phyloP scores from a whole-genome alignment of 2,797 vertebrate species.

The Rhinatrema bivittatum region DNA sequence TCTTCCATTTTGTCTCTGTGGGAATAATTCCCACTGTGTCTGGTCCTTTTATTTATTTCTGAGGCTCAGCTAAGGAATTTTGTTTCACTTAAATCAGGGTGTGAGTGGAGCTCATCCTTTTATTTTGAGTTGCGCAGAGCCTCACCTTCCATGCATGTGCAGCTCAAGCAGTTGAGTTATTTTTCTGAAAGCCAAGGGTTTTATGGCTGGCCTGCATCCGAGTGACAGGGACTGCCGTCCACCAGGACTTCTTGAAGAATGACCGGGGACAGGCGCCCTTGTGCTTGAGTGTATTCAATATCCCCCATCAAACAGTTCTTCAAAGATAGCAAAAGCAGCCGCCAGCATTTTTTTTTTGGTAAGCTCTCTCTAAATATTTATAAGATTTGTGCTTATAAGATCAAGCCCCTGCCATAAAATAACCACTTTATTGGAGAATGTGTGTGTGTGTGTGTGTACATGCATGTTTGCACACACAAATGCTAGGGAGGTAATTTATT shows the following conservation, averaged over 20 bases:
- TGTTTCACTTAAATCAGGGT: not conserved
- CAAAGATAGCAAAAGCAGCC: conserved; percentile 38
- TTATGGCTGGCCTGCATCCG: conserved; percentile 15
- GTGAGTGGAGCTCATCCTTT: conserved; percentile 2
- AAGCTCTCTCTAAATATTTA: conserved; percentile 55
- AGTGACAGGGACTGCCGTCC: conserved; percentile 29
- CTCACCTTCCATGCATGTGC: conserved; percentile 13
- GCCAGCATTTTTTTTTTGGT: conserved; percentile 42
- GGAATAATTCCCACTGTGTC: too few relatives aligned
- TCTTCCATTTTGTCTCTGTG: too few relatives aligned
- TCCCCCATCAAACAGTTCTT: conserved; percentile 34
- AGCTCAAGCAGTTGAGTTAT: conserved; percentile 7
- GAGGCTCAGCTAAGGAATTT: not conserved
- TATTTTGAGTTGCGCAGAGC: conserved; percentile 1
- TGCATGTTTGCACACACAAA: not conserved
- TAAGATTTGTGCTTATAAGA: conserved; percentile 33
- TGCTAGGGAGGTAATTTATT: too few relatives aligned
- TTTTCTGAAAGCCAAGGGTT: conserved; percentile 6
- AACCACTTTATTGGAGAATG: not conserved
- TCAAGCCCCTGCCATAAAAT: conserved; percentile 20
- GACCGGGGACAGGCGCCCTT: conserved; percentile 20
- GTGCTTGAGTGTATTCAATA: conserved; percentile 37
- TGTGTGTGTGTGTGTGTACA: not conserved
- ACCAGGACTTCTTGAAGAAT: conserved; percentile 23
- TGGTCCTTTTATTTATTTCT: not conserved